phyloP scores from a whole-genome alignment of 2,888 invertebrate genomes.

The Dichetophora obliterata region DNA sequence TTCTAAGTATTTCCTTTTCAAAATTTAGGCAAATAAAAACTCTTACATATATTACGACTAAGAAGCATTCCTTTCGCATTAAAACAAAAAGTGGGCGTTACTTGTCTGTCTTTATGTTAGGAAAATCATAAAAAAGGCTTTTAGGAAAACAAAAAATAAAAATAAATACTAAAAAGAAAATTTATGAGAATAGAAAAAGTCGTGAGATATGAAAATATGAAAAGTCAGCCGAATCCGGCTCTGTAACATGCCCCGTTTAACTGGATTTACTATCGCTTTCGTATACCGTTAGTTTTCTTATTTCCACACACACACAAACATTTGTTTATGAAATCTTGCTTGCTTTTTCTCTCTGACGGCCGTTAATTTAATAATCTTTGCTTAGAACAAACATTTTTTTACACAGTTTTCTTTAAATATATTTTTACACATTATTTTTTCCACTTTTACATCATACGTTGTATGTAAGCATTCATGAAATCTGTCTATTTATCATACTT shows the following conservation, averaged over 20 bases:
- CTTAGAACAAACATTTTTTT: background rate
- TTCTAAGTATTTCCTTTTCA: background rate
- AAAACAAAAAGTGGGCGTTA: no score
- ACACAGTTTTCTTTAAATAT: background rate
- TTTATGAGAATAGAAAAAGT: no score
- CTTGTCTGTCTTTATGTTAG: no score
- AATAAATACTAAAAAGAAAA: no score
- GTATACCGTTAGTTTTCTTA: conserved; percentile 24
- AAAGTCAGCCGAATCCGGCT: no score
- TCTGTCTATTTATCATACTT: no score
- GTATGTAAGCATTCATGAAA: background rate
- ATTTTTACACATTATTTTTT: background rate
- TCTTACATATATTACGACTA: no score
- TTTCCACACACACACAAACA: background rate
- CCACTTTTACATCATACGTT: background rate
- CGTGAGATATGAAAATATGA: no score
- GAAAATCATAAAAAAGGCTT: no score
- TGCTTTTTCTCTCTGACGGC: conserved; percentile 2
- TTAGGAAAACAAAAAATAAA: no score
- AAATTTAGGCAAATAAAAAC: no score
- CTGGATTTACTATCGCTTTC: conserved; percentile 30
- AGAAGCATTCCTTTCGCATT: no score
- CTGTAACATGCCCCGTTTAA: background rate
- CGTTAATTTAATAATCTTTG: conserved; percentile 21
- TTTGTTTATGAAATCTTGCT: background rate